Conservation (phyloP, 1,140 invertebrate species). For the Heliconius nattereri region DNA sequence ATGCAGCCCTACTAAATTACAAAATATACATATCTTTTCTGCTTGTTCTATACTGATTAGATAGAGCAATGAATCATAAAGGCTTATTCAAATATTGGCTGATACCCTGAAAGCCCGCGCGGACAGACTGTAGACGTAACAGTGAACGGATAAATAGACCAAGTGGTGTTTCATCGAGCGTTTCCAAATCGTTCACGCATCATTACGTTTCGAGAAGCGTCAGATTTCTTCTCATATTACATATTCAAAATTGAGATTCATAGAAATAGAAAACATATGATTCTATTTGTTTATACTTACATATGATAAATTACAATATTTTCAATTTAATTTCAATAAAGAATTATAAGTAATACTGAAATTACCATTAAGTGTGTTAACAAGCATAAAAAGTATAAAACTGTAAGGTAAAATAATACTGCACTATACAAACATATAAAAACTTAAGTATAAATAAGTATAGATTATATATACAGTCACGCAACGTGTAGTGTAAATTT, state of each 20-base stretch:
- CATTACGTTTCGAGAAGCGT: slow-evolving; percentile 49
- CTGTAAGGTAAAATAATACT: background rate
- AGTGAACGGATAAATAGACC: slow-evolving; percentile 61
- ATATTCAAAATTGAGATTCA: slow-evolving; percentile 55
- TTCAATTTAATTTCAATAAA: too few species aligned
- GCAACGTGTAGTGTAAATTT: background rate
- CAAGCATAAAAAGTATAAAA: background rate
- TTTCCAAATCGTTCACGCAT: slow-evolving; percentile 57
- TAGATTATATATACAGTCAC: background rate
- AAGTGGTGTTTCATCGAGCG: slow-evolving; percentile 51
- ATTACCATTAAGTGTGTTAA: background rate
- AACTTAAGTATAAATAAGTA: background rate
- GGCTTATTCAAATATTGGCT: slow-evolving; percentile 32
- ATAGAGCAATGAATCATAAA: slow-evolving; percentile 17
- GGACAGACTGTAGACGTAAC: slow-evolving; percentile 37
- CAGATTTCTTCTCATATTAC: slow-evolving; percentile 50
- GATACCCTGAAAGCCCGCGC: slow-evolving; percentile 36
- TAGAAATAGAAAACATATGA: slow-evolving; percentile 43
- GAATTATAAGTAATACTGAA: background rate
- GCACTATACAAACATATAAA: background rate
- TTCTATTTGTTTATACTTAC: slow-evolving; percentile 18
- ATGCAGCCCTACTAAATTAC: background rate
- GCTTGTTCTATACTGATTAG: background rate
- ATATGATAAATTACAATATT: background rate
- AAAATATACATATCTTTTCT: background rate